phyloP scores from a whole-genome alignment of 2,113 vertebrate species.

The Callionymus lyra region DNA sequence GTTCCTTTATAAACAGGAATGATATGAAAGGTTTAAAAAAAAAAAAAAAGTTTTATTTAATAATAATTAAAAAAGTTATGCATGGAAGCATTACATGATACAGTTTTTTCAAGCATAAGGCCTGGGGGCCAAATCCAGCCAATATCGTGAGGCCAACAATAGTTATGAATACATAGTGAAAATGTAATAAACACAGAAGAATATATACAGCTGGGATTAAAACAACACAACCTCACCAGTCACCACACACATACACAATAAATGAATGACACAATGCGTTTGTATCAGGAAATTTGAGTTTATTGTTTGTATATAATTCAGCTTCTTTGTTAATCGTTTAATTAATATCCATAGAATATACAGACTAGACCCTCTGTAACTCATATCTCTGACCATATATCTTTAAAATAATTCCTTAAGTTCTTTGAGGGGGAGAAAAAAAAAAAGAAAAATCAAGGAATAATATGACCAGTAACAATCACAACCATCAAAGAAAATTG shows the following conservation, averaged over 20 bases:
- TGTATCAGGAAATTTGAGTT: slow-evolving; percentile 71
- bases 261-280: too few species aligned
- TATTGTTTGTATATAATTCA: slow-evolving; percentile 71
- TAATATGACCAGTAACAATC: slow-evolving; percentile 58
- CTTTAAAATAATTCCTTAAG: slow-evolving; percentile 67
- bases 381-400: slow-evolving; percentile 57
- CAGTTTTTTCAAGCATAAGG: too few species aligned
- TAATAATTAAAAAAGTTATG: too few species aligned
- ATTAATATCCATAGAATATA: slow-evolving; percentile 73
- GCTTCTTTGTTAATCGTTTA: slow-evolving; percentile 67
- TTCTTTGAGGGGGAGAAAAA: slow-evolving; percentile 37
- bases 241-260: too few species aligned
- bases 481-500: slow-evolving; percentile 49
- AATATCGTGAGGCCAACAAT: too few species aligned
- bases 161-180: too few species aligned
- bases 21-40: too few species aligned
- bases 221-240: slow-evolving; percentile 35
- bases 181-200: neutral
- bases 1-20: too few species aligned
- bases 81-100: too few species aligned
- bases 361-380: slow-evolving; percentile 66
- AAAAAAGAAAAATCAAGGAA: slow-evolving; percentile 36
- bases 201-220: neutral
- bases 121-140: too few species aligned
- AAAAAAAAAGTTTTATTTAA: too few species aligned